Percentiles rank a stretch among this genome's conserved stretches.
Evolutionary conservation across 2,113 vertebrate genomes (phyloP).

Genomic region (Panthera leo): DNA sequence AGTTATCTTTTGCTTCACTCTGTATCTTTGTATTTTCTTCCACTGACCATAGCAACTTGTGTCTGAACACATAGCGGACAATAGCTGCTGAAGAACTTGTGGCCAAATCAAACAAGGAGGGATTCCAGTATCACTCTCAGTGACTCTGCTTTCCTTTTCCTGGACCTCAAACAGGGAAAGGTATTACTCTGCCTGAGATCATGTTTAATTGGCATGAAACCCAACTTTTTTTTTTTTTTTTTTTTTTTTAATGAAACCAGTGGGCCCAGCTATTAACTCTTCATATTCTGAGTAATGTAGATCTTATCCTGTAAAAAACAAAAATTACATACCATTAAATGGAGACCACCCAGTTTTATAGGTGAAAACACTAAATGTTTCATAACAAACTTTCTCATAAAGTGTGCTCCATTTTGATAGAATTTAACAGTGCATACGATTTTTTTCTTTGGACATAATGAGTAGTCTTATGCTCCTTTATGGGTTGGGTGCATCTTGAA

Average conservation of each 20-base stretch:
- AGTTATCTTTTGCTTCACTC: neutral
- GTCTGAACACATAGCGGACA: conserved; percentile 64
- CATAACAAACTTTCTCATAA: neutral
- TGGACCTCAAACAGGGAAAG: conserved; percentile 62
- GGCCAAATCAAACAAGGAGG: conserved; percentile 74
- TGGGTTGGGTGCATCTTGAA: neutral
- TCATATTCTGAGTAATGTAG: conserved; percentile 32
- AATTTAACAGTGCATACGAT: neutral
- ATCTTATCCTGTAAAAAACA: conserved; percentile 18
- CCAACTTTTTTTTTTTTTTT: conserved; percentile 59
- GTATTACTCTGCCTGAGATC: conserved; percentile 76
- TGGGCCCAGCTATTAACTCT: conserved; percentile 64
- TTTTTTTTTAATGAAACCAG: conserved; percentile 51
- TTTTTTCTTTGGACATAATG: neutral
- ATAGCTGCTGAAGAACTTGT: conserved; percentile 58
- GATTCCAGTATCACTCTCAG: conserved; percentile 50
- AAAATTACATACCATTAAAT: neutral
- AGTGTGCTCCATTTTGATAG: neutral
- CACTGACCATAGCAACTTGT: conserved; percentile 62
- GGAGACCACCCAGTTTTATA: conserved; percentile 22
- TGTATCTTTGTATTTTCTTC: conserved; percentile 69
- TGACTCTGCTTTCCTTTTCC: conserved; percentile 51
- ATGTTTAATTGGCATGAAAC: conserved; percentile 74
- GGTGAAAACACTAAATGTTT: conserved; percentile 37
- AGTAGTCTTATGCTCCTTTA: neutral